A percentile compares a stretch with the other conserved stretches of the same genome.
phyloP scores from a whole-genome alignment of 2,113 vertebrate genomes.

The Xenus cinereus region DNA sequence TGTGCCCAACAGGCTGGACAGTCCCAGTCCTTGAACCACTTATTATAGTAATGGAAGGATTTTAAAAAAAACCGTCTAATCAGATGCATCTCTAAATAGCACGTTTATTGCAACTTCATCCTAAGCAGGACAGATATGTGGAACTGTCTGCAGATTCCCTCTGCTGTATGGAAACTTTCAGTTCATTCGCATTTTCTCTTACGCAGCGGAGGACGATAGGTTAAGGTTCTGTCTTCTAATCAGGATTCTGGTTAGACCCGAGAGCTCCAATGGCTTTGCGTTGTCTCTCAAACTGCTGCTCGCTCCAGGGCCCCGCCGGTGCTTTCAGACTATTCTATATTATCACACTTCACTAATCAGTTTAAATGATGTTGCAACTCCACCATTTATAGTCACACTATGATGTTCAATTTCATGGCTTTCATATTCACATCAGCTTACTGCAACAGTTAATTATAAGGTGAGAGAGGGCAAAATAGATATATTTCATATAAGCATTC shows the following conservation, averaged over 20 bases:
- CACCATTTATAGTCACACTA: not conserved
- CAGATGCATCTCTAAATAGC: not conserved
- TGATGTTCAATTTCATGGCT: not conserved
- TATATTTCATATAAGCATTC: not conserved
- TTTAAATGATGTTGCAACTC: not conserved
- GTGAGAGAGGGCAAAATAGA: not conserved
- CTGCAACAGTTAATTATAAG: not conserved
- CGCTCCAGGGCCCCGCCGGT: fast-evolving
- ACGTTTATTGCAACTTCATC: not conserved
- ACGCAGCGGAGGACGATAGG: not conserved
- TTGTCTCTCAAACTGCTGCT: not conserved
- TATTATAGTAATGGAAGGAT: not conserved
- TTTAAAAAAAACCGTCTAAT: not conserved
- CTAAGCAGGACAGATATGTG: fast-evolving
- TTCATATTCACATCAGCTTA: not conserved
- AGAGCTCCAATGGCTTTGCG: fast-evolving
- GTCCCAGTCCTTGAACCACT: not conserved
- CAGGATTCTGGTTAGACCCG: not conserved
- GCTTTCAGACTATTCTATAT: not conserved
- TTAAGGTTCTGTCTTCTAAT: not conserved
- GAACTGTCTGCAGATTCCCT: not conserved
- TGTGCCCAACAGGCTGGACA: not conserved
- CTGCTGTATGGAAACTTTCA: not conserved
- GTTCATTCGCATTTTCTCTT: not conserved
- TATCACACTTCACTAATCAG: not conserved